These are phyloP conservation scores for Amphimedon queenslandica DNA, from an alignment of 37 sponge, comb jelly and placozoan species.

Conservation along the genomic window DNA sequence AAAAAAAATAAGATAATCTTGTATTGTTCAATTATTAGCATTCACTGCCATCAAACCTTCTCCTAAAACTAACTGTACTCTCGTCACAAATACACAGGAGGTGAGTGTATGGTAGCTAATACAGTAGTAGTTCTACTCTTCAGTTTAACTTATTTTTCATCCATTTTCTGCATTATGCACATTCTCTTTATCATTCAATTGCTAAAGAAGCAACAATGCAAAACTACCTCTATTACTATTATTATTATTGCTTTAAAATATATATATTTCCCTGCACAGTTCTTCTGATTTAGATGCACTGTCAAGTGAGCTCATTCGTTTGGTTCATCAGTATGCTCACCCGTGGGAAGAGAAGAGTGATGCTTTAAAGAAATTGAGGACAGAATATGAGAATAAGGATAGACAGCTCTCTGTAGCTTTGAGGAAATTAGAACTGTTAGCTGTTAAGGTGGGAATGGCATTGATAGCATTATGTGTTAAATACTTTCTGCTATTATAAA, in stretches of 20 bases:
- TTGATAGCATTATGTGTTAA: neutral
- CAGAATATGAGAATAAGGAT: conserved; percentile 63
- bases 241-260: no score
- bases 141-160: neutral
- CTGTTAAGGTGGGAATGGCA: conserved; percentile 44
- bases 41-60: conserved; percentile 42
- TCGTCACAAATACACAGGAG: conserved; percentile 47
- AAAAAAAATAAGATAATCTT: no score
- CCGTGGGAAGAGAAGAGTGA: conserved; percentile 71
- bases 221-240: no score
- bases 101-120: no score
- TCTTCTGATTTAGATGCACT: conserved; percentile 60
- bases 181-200: conserved; percentile 5
- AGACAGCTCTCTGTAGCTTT: conserved; percentile 66
- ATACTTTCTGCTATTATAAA: conserved; percentile 11
- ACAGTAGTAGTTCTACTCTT: no score
- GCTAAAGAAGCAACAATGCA: no score
- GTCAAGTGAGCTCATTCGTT: conserved; percentile 47
- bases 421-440: conserved; percentile 58
- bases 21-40: conserved; percentile 17
- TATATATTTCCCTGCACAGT: conserved; percentile 30
- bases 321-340: conserved; percentile 52
- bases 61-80: conserved; percentile 39
- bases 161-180: neutral
- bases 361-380: conserved; percentile 53